Base-by-base conservation (phyloP, 2,797 vertebrate genomes). In the Alectoris magna region DNA sequence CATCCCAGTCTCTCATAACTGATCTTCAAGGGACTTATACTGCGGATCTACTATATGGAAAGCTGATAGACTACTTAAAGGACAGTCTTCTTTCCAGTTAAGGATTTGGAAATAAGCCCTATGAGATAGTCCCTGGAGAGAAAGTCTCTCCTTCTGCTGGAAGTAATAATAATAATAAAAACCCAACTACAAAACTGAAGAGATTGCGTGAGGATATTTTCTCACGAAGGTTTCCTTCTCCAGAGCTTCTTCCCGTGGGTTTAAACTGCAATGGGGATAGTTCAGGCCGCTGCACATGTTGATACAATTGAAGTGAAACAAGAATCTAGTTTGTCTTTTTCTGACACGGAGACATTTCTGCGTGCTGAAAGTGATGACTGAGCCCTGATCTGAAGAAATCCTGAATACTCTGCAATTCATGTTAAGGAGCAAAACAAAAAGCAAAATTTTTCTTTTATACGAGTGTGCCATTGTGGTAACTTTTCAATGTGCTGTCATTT, bases 231-330 rank as follows among this genome's bases (percentile, higher is more conserved):
- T 84, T 93, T 91, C 68, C 74, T 91, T 79, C 71, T 92, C 22
- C 66, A 86, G 62, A 91, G 55, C 36, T 44, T 55, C 72, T 91
- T 91, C 85, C 84, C 88, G 88, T 92, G 86, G n/a, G 82, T 55
- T 81, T 84, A 72, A 88, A 81, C 60, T 88, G 84, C 76, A 96
- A 93, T 71, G 44, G 46, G 23, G n/a, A 91, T 56, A 87, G 73
- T 91, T 90, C 72, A 87, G 80, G 69, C 36, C 24, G 41, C 67
- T 1, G 17, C 77, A 94, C 93, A 79, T 87, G 74, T 56, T 93
- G 78, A 93, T 82, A 92, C 81, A 96, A 87, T 95, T 87, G 82
- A 70, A 91, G 84, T 77, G 95, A 96, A 92, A 75, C 26, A 83
- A 75, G 70, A 79, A 91, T 84, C 60, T 68, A 83, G 60, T 93